Evolutionary conservation across 2,888 invertebrate species (phyloP), one percentile per base, ranked within the genome.

Genomic region (Tribolium freemani): DNA sequence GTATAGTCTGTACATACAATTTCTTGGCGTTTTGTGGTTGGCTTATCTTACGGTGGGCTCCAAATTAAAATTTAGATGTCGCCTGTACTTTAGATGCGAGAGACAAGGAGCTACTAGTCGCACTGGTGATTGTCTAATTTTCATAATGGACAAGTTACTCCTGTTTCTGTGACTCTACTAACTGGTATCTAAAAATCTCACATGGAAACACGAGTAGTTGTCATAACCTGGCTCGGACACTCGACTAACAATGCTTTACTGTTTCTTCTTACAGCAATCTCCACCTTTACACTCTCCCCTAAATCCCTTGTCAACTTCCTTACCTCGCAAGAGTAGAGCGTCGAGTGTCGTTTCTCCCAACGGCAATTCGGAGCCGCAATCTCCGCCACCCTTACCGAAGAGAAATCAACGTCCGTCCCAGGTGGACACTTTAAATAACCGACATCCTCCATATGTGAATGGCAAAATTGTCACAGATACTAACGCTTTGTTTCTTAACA

Each of bases 301-400:
- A 56, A 79, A 76, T 74, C 69, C 76, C 70, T 51, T 75, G 56
- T 63, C 69, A 73, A 74, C 74, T 63, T 76, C 80, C 73, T 79
- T 81, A 53, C 77, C 80, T 46, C 78, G 76, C 76, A 69, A 64
- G 72, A 72, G 44, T 58, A 16, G 54, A 67, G 58, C 44, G 51
- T 51, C 75, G 61, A 71, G 48, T 72, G 70, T 50, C 72, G 71
- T 50, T 68, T 80, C 81, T 21, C 76, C 80, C 31, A 82, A 80
- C 72, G 79, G 81, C 71, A 81, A 83, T 72, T 77, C 80, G 38
- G 84, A 83, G 51, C 80, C 80, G 69, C 60, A 61, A 48, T 67
- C 72, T 8, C 89, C 89, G 72, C 90, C 90, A 20, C 90, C 90
- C 31, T 82, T 89, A 74, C 90, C 90, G 44, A 89, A 89, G 82